A percentile compares a stretch with the other conserved stretches of the same genome.
Evolutionary conservation across 2,888 invertebrate genomes (phyloP).

Genomic region (Osedax fenrisi): DNA sequence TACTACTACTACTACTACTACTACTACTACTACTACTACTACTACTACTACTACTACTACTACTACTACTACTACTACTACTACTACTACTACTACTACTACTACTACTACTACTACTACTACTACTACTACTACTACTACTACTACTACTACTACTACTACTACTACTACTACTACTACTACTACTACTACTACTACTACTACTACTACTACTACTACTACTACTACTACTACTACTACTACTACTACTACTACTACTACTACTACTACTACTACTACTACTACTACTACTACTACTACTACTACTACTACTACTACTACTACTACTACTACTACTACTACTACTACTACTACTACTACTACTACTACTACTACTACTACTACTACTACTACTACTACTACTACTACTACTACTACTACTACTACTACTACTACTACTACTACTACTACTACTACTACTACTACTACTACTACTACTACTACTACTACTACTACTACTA

Average conservation of each 20-base stretch:
- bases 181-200: constrained; percentile 16
- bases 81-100: constrained; percentile 9
- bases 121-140: constrained; percentile 12
- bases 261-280: constrained; percentile 9
- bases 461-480: too few relatives aligned
- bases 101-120: constrained; percentile 17
- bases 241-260: constrained; percentile 14
- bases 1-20: neutral
- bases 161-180: constrained; percentile 8
- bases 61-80: neutral
- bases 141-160: constrained; percentile 18
- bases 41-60: constrained; percentile 1
- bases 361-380: too few relatives aligned
- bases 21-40: neutral
- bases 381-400: too few relatives aligned
- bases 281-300: too few relatives aligned
- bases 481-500: too few relatives aligned
- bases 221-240: constrained; percentile 13
- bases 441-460: too few relatives aligned
- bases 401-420: too few relatives aligned
- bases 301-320: too few relatives aligned
- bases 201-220: constrained; percentile 5
- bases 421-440: too few relatives aligned
- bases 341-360: neutral
- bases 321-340: neutral